Evolutionary conservation across 2,797 vertebrate genomes (phyloP).

Genomic region (Philypnodon macrostomus): DNA sequence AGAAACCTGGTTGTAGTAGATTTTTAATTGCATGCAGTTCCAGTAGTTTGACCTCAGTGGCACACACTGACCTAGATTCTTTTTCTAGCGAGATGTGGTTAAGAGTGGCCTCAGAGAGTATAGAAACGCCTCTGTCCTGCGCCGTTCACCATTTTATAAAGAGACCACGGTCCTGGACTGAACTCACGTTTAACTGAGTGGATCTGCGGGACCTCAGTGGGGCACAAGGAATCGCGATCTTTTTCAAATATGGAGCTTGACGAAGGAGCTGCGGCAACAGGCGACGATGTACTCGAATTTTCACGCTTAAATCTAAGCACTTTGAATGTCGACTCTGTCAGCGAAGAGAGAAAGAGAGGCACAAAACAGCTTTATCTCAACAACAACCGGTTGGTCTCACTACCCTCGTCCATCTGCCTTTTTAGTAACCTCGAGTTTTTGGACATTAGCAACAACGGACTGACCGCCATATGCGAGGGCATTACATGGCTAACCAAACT

Average conservation of each 20-base stretch:
- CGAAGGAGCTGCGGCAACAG: constrained; percentile 52
- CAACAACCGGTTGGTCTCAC: constrained; percentile 77
- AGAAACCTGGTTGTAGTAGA: neutral
- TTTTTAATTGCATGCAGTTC: neutral
- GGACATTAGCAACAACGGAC: constrained; percentile 89
- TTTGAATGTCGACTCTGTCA: constrained; percentile 63
- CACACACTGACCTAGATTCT: constrained; percentile 23
- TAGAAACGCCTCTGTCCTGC: neutral
- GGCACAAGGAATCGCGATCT: constrained; percentile 5
- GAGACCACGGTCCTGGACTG: constrained; percentile 19
- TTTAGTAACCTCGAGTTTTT: constrained; percentile 86
- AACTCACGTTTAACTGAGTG: constrained; percentile 23
- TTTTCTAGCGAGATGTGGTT: constrained; percentile 26
- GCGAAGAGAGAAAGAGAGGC: constrained; percentile 75
- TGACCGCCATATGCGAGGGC: constrained; percentile 81
- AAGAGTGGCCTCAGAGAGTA: neutral
- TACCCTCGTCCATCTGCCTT: constrained; percentile 75
- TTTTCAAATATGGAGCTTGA: constrained; percentile 66
- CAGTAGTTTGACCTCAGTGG: neutral
- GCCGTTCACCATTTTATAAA: constrained; percentile 5
- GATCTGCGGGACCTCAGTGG: constrained; percentile 12
- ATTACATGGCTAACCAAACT: constrained; percentile 80
- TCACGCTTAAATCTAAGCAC: constrained; percentile 75
- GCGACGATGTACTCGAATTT: constrained; percentile 77
- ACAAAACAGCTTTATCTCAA: constrained; percentile 80